These are phyloP conservation scores for Alcedo quadribrachys DNA, from an alignment of 2,797 vertebrate genomes.

Conservation along the genomic window DNA sequence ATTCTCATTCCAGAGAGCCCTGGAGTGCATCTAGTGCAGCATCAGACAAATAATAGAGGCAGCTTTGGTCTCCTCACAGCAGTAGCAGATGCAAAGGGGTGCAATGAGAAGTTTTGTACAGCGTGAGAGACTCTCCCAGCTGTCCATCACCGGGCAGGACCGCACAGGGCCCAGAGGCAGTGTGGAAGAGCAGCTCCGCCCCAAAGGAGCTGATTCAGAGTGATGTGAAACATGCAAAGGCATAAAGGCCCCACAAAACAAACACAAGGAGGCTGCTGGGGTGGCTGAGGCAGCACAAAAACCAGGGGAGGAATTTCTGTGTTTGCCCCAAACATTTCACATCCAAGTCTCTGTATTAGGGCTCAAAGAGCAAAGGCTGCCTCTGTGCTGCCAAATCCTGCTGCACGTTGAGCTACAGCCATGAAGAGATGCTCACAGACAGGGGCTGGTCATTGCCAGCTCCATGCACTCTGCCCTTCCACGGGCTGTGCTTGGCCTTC, in stretches of 20 bases:
- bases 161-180: neutral
- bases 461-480: fast-evolving
- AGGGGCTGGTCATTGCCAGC: neutral
- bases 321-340: neutral
- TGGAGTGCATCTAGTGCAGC: neutral
- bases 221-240: neutral
- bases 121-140: neutral
- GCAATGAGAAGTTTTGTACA: fast-evolving
- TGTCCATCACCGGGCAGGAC: neutral
- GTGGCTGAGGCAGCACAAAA: neutral
- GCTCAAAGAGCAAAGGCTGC: neutral
- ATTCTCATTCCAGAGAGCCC: neutral
- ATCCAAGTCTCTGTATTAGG: neutral
- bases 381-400: neutral
- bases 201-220: neutral
- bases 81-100: neutral
- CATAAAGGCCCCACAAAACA: neutral
- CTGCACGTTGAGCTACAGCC: neutral
- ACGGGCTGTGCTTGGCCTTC: neutral
- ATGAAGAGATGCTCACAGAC: neutral
- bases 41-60: neutral
- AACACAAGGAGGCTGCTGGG: neutral
- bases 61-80: neutral
- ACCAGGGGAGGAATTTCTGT: neutral
- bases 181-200: neutral